These are phyloP conservation scores for Madoqua kirkii DNA, from an alignment of 2,113 vertebrate genomes.

Conservation along the genomic window DNA sequence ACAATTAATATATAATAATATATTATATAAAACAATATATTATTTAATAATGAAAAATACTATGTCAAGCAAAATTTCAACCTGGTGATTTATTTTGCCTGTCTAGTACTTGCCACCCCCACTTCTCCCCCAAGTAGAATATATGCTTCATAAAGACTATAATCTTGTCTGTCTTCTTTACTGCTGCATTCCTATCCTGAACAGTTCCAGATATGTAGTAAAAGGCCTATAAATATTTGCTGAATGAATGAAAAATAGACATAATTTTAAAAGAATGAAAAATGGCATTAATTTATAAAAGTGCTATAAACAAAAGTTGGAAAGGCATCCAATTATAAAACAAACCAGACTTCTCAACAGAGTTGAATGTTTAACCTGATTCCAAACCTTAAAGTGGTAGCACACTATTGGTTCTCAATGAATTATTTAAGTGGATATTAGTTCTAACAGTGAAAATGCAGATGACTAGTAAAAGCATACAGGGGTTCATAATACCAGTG, in stretches of 20 bases:
- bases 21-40: not conserved
- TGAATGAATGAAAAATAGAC: conserved; percentile 28
- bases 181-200: not conserved
- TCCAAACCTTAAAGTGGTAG: not conserved
- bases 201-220: not conserved
- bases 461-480: not conserved
- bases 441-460: not conserved
- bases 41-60: not conserved
- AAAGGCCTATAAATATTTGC: not conserved
- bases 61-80: not conserved
- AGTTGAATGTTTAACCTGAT: not conserved
- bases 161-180: not conserved
- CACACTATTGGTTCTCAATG: not conserved
- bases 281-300: not conserved
- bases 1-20: not conserved
- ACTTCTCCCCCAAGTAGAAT: not conserved
- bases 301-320: not conserved
- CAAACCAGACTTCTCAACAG: conserved; percentile 1
- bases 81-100: not conserved
- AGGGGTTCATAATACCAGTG: not conserved
- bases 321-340: conserved; percentile 2
- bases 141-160: not conserved
- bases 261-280: not conserved
- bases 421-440: not conserved
- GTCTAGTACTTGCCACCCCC: not conserved